Evolutionary conservation across 2,797 vertebrate species (phyloP).

Genomic region (Squalus acanthias): DNA sequence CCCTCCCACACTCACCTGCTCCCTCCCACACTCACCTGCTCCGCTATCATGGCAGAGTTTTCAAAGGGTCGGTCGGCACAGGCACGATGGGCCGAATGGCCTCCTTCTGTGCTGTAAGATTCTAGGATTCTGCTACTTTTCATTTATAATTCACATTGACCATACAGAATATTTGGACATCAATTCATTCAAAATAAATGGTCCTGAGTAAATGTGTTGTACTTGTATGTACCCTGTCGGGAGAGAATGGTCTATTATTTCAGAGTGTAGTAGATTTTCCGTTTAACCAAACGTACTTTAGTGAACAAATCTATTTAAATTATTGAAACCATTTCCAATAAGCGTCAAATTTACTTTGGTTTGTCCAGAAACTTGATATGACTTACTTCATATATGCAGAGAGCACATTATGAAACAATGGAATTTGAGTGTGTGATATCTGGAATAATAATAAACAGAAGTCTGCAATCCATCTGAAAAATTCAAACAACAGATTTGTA

Average conservation of each 20-base stretch:
- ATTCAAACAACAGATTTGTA: not conserved
- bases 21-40: too few relatives aligned
- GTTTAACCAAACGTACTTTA: not conserved
- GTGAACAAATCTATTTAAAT: not conserved
- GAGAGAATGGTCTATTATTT: not conserved
- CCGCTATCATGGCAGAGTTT: not conserved
- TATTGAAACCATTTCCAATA: not conserved
- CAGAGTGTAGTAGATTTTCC: not conserved
- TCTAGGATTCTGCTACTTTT: not conserved
- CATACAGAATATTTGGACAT: not conserved
- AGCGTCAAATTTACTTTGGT: not conserved
- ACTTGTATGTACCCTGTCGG: not conserved
- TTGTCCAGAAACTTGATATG: not conserved
- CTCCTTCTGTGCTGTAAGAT: too few relatives aligned
- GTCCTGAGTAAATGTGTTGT: not conserved
- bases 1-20: too few relatives aligned
- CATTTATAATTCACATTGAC: not conserved
- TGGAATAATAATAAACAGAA: not conserved
- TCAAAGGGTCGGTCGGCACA: not conserved
- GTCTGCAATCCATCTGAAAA: not conserved
- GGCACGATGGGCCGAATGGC: not conserved
- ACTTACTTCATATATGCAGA: not conserved
- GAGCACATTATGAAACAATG: not conserved
- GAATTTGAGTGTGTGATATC: not conserved
- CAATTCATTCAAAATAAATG: not conserved